Percentiles rank a stretch among this genome's conserved stretches.
Conservation (phyloP, 2,113 vertebrate species). For the Rutilus rutilus region DNA sequence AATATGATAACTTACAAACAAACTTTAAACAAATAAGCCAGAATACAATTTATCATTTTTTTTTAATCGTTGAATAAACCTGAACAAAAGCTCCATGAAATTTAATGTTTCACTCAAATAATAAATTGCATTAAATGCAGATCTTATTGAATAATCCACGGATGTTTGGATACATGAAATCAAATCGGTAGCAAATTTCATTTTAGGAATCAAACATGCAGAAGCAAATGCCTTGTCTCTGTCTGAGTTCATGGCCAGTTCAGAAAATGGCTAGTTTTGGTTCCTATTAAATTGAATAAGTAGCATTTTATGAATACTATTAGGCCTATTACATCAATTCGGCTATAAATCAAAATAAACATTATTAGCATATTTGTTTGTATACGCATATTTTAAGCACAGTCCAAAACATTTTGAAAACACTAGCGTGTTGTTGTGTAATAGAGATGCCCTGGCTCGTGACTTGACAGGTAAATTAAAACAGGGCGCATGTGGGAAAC, state of each 20-base stretch:
- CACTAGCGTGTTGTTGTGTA: slow-evolving; percentile 2
- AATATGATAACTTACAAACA: not conserved
- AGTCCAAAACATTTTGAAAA: not conserved
- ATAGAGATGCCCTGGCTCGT: slow-evolving; percentile 38
- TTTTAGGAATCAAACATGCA: slow-evolving; percentile 23
- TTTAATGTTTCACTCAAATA: slow-evolving; percentile 46
- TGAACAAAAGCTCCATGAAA: slow-evolving; percentile 33
- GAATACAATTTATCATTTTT: not conserved
- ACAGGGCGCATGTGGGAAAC: slow-evolving; percentile 22
- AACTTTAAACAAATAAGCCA: not conserved
- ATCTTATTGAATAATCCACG: slow-evolving; percentile 31
- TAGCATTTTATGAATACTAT: not conserved
- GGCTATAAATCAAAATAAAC: not conserved
- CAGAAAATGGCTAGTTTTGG: not conserved
- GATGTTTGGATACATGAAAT: slow-evolving; percentile 43
- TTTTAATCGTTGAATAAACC: slow-evolving; percentile 1
- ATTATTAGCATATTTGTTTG: not conserved
- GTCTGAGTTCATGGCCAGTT: not conserved
- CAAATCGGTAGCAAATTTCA: not conserved
- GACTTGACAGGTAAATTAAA: slow-evolving; percentile 61
- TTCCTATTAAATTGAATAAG: not conserved
- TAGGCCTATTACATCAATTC: not conserved
- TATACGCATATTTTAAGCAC: not conserved
- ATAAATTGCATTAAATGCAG: slow-evolving; percentile 32
- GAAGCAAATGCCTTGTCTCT: not conserved